Conservation (phyloP, 2,888 invertebrate genomes). For the Trissoscelio sp. region DNA sequence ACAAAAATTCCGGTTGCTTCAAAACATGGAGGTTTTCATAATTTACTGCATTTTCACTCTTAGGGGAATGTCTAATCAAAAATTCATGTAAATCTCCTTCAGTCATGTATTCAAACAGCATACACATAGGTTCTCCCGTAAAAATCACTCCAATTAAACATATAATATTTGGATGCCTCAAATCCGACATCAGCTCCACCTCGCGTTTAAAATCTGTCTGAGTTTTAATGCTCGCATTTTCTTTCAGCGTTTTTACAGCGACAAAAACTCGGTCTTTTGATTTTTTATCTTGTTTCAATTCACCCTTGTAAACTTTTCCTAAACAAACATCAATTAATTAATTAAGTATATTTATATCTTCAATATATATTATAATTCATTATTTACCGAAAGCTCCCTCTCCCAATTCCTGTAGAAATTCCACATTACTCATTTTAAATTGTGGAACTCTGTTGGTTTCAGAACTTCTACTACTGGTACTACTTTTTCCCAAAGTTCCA, state of each 20-base stretch:
- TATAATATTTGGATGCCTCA: conserved; percentile 97
- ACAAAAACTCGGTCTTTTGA: conserved; percentile 89
- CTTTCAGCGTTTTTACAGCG: conserved; percentile 97
- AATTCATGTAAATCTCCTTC: conserved; percentile 99
- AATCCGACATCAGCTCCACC: conserved; percentile 96
- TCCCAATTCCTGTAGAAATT: conserved; percentile 95
- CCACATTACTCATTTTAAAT: conserved; percentile 92
- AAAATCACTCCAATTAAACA: conserved; percentile 96
- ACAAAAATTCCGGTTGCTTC: conserved; percentile 93
- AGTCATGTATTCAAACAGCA: conserved; percentile 99
- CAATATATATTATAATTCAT: background rate
- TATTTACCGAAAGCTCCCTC: conserved; percentile 96
- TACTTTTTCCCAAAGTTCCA: conserved; percentile 84
- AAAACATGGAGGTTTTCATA: conserved; percentile 89
- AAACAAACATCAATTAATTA: conserved; percentile 54
- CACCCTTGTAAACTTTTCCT: conserved; percentile 97
- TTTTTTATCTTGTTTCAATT: conserved; percentile 87
- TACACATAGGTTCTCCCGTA: conserved; percentile 95
- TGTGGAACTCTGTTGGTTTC: conserved; percentile 89
- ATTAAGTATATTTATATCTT: background rate
- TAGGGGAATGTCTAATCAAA: conserved; percentile 94
- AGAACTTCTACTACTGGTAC: conserved; percentile 83
- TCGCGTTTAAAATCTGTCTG: conserved; percentile 96
- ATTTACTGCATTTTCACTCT: conserved; percentile 84
- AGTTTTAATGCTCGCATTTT: conserved; percentile 95